Base-by-base conservation (phyloP, 1,140 invertebrate species). In the Diuraphis noxia region DNA sequence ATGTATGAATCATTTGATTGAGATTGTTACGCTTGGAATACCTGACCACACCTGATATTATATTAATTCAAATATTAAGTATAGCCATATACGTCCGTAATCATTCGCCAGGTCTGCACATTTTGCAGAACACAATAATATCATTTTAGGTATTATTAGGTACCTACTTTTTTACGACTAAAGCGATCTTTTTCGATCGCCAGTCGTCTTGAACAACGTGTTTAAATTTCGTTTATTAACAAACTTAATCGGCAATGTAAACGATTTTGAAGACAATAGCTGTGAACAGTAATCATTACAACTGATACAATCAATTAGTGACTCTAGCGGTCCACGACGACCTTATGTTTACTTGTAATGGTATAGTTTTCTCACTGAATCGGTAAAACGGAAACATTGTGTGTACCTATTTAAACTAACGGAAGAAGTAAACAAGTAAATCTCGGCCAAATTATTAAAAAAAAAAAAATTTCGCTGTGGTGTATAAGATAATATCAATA, bases 391-490 rank as follows among this genome's bases (percentile, higher is more conserved):
- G 25, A 85, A 8, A 85, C 38, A 85, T 40, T 85, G 36, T 85
- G 38, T n/a, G 30, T 43, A n/a, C n/a, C n/a, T n/a, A 85, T 85
- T 38, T 41, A 85, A 40, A 41, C 23, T 84, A 23, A 38, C 38
- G 36, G 38, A 85, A 85, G 38, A 85, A 85, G 25, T 85, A 43
- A 85, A 43, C 13, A n/a, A 93, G 72, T 36, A 79, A 79, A 79
- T 21, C 36, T 79, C 36, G 56, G 56, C 34, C 56, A 72, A 72
- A 72, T 38, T 23, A 79, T 79, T 2, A 36, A 36, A 38, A 23
- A 34, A 79, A 36, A 8, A 23, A 79, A 79, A 79, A 79, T 36
- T 1, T 36, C 34, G 17, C 23, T 7, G n/a, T 72, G 56, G 13
- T n/a, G 2, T 17, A 63, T n/a, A n/a, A n/a, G 36, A 36, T 36